A percentile compares a stretch with the other conserved stretches of the same genome.
phyloP scores from a whole-genome alignment of 2,888 invertebrate species.

The Pyrgus malvae region DNA sequence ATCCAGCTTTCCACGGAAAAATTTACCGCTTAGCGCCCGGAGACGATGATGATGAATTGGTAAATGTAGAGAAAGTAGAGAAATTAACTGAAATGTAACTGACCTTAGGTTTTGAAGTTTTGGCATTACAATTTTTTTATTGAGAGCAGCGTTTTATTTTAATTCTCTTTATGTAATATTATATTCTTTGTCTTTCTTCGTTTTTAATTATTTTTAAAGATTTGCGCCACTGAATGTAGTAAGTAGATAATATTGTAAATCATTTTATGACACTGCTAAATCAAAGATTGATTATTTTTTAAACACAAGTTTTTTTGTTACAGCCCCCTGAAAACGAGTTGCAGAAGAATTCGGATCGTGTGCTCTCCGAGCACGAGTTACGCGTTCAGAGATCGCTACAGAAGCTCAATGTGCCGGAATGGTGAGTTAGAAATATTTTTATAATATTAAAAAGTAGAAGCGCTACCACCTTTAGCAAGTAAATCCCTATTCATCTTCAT shows the following conservation, averaged over 20 bases:
- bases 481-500: no score
- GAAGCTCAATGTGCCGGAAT: slow-evolving; percentile 96
- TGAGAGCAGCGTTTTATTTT: slow-evolving; percentile 1
- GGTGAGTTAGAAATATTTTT: no score
- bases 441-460: no score
- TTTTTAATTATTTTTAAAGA: slow-evolving; percentile 3
- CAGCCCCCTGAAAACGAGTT: slow-evolving; percentile 97
- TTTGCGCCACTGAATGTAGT: slow-evolving; percentile 21
- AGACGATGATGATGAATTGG: slow-evolving; percentile 52
- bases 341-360: slow-evolving; percentile 91
- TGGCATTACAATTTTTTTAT: no score
- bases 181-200: not conserved
- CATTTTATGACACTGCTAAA: slow-evolving; percentile 6
- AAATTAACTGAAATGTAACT: not conserved
- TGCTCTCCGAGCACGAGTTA: slow-evolving; percentile 96
- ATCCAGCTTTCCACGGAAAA: slow-evolving; percentile 44
- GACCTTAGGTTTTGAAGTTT: no score
- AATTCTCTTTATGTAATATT: not conserved
- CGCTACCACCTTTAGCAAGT: no score
- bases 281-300: slow-evolving; percentile 18
- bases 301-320: slow-evolving; percentile 49
- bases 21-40: slow-evolving; percentile 61
- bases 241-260: slow-evolving; percentile 27
- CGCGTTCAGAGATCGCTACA: slow-evolving; percentile 96
- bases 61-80: slow-evolving; percentile 46